These are phyloP conservation scores for Hirudo medicinalis DNA, from an alignment of 1,140 invertebrate genomes.

Conservation along the genomic window DNA sequence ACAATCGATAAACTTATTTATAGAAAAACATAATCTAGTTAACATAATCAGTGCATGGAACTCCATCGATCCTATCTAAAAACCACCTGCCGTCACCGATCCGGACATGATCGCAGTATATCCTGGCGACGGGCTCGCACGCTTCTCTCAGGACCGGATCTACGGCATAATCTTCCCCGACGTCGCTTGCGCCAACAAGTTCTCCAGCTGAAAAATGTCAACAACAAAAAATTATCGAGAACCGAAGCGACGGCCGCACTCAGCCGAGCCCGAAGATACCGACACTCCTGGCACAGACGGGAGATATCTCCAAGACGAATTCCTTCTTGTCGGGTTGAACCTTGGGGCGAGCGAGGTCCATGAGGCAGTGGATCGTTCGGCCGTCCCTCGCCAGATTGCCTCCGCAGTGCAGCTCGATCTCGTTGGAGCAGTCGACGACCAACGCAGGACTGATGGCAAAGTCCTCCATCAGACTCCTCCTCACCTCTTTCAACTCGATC, in stretches of 20 bases:
- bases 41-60: not conserved
- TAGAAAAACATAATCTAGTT: not conserved
- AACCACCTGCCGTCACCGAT: conserved; percentile 60
- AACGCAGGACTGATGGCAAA: conserved; percentile 81
- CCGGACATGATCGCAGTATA: conserved; percentile 64
- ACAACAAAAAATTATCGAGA: not conserved
- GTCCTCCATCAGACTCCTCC: conserved; percentile 79
- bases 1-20: not conserved
- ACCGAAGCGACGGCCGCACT: not conserved
- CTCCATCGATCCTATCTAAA: conserved; percentile 37
- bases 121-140: conserved; percentile 52
- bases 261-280: not conserved
- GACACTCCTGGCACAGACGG: conserved; percentile 23
- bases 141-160: conserved; percentile 45
- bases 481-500: conserved; percentile 73
- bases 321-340: conserved; percentile 9
- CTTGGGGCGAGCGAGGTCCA: conserved; percentile 61
- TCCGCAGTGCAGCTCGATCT: conserved; percentile 51
- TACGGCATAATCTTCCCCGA: conserved; percentile 47
- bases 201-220: conserved; percentile 51
- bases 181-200: conserved; percentile 56
- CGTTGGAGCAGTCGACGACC: conserved; percentile 57
- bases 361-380: conserved; percentile 84
- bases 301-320: not conserved
- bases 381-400: conserved; percentile 57